Percentiles rank a stretch among this genome's conserved stretches.
Conservation (phyloP, 1,140 invertebrate genomes). For the Armadillidium nasatum region DNA sequence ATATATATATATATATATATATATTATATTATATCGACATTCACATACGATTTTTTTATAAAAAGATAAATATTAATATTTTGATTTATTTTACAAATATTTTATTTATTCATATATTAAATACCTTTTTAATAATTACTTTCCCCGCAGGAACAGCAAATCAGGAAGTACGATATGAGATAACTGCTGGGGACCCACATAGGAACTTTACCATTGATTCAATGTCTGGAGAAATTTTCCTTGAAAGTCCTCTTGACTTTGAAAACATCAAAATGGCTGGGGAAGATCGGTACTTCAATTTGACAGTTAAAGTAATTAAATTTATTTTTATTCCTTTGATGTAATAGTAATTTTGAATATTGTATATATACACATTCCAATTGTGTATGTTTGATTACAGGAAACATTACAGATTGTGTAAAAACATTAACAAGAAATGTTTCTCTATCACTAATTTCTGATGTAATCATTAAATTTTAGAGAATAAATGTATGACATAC, state of each 20-base stretch:
- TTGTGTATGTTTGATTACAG: no score
- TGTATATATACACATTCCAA: no score
- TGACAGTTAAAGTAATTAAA: constrained; percentile 59
- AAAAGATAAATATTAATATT: not conserved
- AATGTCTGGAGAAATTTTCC: constrained; percentile 64
- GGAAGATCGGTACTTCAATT: constrained; percentile 64
- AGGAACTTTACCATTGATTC: constrained; percentile 77
- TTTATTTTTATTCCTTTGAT: no score
- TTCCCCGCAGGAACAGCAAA: constrained; percentile 67
- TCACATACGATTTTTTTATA: no score
- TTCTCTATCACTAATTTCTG: no score
- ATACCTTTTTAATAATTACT: constrained; percentile 8
- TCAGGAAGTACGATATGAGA: constrained; percentile 75
- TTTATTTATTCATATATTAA: not conserved
- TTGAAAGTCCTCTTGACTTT: constrained; percentile 68
- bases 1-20: no score
- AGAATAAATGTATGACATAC: no score
- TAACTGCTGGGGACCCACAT: constrained; percentile 64
- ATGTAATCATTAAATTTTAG: no score
- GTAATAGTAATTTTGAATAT: no score
- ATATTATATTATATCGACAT: no score
- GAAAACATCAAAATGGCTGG: constrained; percentile 58
- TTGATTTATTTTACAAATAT: constrained; percentile 20
- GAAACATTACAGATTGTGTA: no score
- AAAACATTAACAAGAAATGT: no score